Evolutionary conservation across 1,140 invertebrate genomes (phyloP), one percentile per base, ranked within the genome.

Genomic region (Drosophila littoralis): DNA sequence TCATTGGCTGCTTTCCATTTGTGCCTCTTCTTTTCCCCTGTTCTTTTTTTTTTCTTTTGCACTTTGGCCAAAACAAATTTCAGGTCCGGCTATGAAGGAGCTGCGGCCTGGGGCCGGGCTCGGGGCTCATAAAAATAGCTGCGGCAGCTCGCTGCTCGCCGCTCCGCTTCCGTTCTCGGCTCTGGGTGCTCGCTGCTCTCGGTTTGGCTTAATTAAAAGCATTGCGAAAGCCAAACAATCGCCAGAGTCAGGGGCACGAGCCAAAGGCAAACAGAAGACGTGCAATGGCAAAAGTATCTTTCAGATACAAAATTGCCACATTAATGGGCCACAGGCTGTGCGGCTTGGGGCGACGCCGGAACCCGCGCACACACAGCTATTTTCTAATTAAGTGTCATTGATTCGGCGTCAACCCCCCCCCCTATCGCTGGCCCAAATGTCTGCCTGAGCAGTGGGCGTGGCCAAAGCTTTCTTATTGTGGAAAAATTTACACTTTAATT

Each of bases 341-440:
- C 7, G n/a, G 33, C 40, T 36, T 5, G 22, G 22, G 4, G 22
- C 22, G 22, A 28, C 22, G 22, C 5, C 22, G 4, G 22, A 28
- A 5, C 22, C 22, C 22, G 22, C 22, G 22, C 22, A 28, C 22
- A 28, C 13, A 57, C 60, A 61, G 67, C 68, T 79, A 54, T 86
- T 75, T 88, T 89, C 84, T 72, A 89, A 89, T 88, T 88, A 88
- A 89, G 79, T 88, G 83, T 79, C 84, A 88, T 81, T 88, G 83
- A 81, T 83, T 80, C 50, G 55, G 59, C 73, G 58, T 46, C 67
- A 36, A 54, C 67, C n/a, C 35, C 58, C 12, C 13, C 15, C 13
- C 4, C 33, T n/a, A n/a, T n/a, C n/a, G n/a, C n/a, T n/a, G n/a
- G 33, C 13, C 15, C 10, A 35, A 9, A 3, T 32, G 38, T 13